Evolutionary conservation across 35 echinoderm and acorn worm species (phyloP).

Genomic region (Strongylocentrotus purpuratus): DNA sequence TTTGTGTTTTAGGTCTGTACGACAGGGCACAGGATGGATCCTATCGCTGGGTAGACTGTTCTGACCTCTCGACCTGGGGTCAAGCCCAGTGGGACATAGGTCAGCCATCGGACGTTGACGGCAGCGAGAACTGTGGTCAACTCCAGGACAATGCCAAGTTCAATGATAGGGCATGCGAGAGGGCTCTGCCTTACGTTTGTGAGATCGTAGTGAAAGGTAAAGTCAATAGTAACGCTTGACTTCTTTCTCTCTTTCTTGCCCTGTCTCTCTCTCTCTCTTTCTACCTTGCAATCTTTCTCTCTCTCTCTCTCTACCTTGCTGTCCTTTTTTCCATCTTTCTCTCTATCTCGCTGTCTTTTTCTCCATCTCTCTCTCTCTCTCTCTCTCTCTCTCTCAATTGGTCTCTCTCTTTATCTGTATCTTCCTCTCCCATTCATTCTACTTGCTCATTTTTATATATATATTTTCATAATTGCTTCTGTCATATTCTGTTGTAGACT

Average conservation of each 20-base stretch:
- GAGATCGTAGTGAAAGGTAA: conserved; percentile 85
- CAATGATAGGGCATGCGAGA: conserved; percentile 75
- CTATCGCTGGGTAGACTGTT: conserved; percentile 85
- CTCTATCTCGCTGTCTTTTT: too few species aligned
- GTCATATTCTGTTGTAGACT: too few species aligned
- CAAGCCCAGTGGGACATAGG: conserved; percentile 67
- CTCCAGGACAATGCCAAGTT: conserved; percentile 66
- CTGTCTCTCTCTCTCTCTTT: too few species aligned
- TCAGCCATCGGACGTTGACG: conserved; percentile 71
- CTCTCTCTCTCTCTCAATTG: too few species aligned
- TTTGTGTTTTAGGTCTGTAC: conserved; percentile 68
- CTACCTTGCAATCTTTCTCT: too few species aligned
- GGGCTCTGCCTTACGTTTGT: conserved; percentile 73
- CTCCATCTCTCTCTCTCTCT: too few species aligned
- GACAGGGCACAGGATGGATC: conserved; percentile 75
- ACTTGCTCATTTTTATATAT: too few species aligned
- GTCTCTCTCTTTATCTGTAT: too few species aligned
- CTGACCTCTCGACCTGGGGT: conserved; percentile 54
- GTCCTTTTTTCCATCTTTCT: too few species aligned
- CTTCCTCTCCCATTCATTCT: too few species aligned
- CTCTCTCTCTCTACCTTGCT: too few species aligned
- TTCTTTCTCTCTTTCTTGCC: neutral
- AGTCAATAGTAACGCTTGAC: neutral
- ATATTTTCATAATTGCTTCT: too few species aligned
- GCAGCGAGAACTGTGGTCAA: conserved; percentile 81